Percentiles rank a stretch among this genome's conserved stretches.
These are phyloP conservation scores for Lipophrys pholis DNA, from an alignment of 2,113 vertebrate genomes.

Conservation along the genomic window DNA sequence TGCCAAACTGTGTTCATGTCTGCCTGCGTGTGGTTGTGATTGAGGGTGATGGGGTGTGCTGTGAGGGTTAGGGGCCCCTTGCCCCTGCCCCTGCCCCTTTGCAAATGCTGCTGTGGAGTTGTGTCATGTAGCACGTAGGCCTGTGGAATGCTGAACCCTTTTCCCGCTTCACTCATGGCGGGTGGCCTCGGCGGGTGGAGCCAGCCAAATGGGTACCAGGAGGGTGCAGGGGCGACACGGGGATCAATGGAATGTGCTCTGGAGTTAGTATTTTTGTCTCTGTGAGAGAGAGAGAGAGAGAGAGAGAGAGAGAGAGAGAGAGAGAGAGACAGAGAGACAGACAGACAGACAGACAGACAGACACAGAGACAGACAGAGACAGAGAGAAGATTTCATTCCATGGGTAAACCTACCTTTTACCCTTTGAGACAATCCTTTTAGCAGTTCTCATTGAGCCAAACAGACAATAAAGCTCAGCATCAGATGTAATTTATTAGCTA, in stretches of 20 bases:
- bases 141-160: constrained; percentile 69
- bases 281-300: constrained; percentile 19
- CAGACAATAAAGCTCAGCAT: constrained; percentile 25
- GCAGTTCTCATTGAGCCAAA: constrained; percentile 9
- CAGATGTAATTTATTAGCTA: constrained; percentile 59
- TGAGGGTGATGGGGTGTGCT: constrained; percentile 56
- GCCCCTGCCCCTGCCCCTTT: constrained; percentile 10
- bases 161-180: constrained; percentile 50
- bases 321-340: no score
- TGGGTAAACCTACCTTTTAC: neutral
- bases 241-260: constrained; percentile 42
- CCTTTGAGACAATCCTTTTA: constrained; percentile 19
- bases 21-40: constrained; percentile 47
- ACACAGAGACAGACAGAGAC: neutral
- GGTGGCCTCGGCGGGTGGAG: constrained; percentile 63
- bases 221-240: constrained; percentile 41
- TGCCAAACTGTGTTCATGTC: constrained; percentile 27
- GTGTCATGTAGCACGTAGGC: constrained; percentile 73
- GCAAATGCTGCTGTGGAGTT: constrained; percentile 36
- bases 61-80: constrained; percentile 28
- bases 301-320: neutral
- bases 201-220: constrained; percentile 48
- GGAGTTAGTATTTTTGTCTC: constrained; percentile 23
- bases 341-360: no score
- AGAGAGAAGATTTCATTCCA: constrained; percentile 7